Evolutionary conservation across 2,113 vertebrate genomes (phyloP).

Genomic region (Etheostoma cragini): DNA sequence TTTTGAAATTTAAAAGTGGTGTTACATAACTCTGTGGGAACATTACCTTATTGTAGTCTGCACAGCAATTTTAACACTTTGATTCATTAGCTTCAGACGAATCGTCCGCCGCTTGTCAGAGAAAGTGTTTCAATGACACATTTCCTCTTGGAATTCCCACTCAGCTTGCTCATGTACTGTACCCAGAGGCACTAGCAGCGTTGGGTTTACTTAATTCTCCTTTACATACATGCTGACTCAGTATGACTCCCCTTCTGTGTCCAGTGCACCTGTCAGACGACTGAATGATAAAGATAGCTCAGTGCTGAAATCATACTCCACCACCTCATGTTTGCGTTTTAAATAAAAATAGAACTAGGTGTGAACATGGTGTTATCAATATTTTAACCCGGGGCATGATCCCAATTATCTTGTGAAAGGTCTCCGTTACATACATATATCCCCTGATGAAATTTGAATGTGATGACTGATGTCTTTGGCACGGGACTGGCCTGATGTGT

Average conservation of each 20-base stretch:
- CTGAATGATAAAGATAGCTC: slow-evolving; percentile 35
- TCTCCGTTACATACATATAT: slow-evolving; percentile 57
- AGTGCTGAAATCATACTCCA: slow-evolving; percentile 40
- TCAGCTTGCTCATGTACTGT: slow-evolving; percentile 59
- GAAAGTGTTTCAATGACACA: slow-evolving; percentile 75
- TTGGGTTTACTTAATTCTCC: slow-evolving; percentile 41
- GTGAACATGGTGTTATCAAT: slow-evolving; percentile 56
- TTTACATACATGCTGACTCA: slow-evolving; percentile 55
- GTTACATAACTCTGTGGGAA: slow-evolving; percentile 58
- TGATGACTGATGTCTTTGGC: slow-evolving; percentile 72
- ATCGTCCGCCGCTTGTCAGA: slow-evolving; percentile 71
- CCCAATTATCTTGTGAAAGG: slow-evolving; percentile 48
- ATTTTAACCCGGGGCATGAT: slow-evolving; percentile 43
- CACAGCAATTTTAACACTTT: slow-evolving; percentile 52
- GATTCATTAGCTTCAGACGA: slow-evolving; percentile 68
- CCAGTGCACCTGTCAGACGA: slow-evolving; percentile 60
- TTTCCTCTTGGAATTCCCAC: slow-evolving; percentile 74
- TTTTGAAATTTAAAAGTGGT: slow-evolving; percentile 60
- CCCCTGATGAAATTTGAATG: slow-evolving; percentile 60
- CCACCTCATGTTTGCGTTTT: slow-evolving; percentile 28
- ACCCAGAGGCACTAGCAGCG: slow-evolving; percentile 40
- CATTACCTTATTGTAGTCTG: slow-evolving; percentile 56
- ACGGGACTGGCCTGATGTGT: slow-evolving; percentile 51
- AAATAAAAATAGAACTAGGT: slow-evolving; percentile 45
- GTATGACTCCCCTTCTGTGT: slow-evolving; percentile 52